Conservation (phyloP, 2,888 invertebrate genomes). For the Branchinecta sandiegonensis region DNA sequence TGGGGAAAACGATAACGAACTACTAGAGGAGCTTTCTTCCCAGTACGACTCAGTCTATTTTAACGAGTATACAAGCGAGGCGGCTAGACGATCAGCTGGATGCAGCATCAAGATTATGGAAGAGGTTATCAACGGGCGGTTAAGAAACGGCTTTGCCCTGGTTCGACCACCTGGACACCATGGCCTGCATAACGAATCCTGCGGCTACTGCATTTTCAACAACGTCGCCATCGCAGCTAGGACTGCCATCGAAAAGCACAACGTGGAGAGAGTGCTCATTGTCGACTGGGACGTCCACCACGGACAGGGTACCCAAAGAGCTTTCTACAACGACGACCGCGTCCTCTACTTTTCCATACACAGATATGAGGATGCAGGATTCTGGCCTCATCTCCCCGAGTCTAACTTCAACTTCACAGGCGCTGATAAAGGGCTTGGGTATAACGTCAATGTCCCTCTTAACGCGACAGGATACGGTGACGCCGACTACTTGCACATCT, state of each 20-base stretch:
- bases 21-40: background rate
- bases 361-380: slow-evolving; percentile 39
- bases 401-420: slow-evolving; percentile 39
- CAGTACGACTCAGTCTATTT: slow-evolving; percentile 24
- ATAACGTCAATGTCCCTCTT: slow-evolving; percentile 41
- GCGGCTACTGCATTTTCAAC: slow-evolving; percentile 45
- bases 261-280: slow-evolving; percentile 35
- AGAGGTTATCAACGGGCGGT: slow-evolving; percentile 20
- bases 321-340: slow-evolving; percentile 34
- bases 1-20: background rate
- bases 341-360: slow-evolving; percentile 42
- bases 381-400: slow-evolving; percentile 40
- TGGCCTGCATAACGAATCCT: slow-evolving; percentile 36
- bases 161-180: slow-evolving; percentile 41
- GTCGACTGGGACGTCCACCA: slow-evolving; percentile 42
- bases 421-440: slow-evolving; percentile 35
- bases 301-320: slow-evolving; percentile 36
- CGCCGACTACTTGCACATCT: slow-evolving; percentile 39
- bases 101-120: slow-evolving; percentile 19
- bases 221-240: slow-evolving; percentile 41
- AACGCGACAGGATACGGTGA: slow-evolving; percentile 38
- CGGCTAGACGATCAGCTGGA: slow-evolving; percentile 22
- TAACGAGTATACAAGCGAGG: slow-evolving; percentile 19
- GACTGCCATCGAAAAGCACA: slow-evolving; percentile 29
- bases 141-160: slow-evolving; percentile 31